These are phyloP conservation scores for Chionis minor DNA, from an alignment of 2,113 vertebrate species.

Conservation along the genomic window DNA sequence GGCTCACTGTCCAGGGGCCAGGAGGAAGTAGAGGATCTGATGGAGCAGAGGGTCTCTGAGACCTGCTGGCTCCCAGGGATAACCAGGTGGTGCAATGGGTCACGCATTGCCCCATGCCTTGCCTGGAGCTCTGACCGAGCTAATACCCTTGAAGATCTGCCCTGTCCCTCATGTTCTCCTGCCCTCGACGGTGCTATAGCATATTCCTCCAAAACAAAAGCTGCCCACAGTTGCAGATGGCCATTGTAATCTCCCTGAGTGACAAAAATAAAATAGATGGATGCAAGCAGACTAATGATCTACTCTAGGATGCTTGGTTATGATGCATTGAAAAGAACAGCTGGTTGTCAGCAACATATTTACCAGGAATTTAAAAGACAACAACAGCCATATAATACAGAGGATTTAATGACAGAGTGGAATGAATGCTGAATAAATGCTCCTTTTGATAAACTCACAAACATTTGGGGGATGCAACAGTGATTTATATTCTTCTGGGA, in stretches of 20 bases:
- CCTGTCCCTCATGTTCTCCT: neutral
- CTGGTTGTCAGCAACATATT: conserved; percentile 59
- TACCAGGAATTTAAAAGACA: conserved; percentile 61
- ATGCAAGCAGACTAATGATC: conserved; percentile 18
- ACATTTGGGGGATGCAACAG: conserved; percentile 50
- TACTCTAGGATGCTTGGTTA: neutral
- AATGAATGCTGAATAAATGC: conserved; percentile 39
- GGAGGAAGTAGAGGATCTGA: neutral
- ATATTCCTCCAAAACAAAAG: neutral
- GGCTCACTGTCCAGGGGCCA: too few species aligned
- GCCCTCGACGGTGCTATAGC: neutral
- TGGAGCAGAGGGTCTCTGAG: neutral
- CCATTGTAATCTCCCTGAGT: neutral
- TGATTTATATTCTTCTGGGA: conserved; percentile 63
- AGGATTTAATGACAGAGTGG: conserved; percentile 54
- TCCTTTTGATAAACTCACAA: conserved; percentile 59
- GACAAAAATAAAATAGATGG: neutral
- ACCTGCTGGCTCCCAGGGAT: neutral
- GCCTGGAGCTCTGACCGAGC: rapidly evolving
- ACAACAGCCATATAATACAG: conserved; percentile 35
- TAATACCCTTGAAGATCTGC: neutral
- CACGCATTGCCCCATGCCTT: rapidly evolving
- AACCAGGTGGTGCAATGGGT: neutral
- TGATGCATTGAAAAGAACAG: conserved; percentile 47
- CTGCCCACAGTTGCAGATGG: neutral